Evolutionary conservation across 2,888 invertebrate genomes (phyloP), one percentile per base, ranked within the genome.

Genomic region (Alloplasta piceator): DNA sequence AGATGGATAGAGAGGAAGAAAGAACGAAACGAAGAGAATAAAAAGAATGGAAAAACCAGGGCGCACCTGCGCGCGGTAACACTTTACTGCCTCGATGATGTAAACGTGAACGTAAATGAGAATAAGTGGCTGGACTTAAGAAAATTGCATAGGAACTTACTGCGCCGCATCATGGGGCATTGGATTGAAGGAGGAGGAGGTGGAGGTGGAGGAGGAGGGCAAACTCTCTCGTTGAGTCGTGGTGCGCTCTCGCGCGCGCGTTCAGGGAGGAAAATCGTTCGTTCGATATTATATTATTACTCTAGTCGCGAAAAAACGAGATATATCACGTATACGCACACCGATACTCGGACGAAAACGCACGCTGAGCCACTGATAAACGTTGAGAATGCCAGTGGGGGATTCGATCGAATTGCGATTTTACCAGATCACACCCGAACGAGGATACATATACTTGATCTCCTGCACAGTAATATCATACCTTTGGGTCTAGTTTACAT

Each of bases 51-150:
- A 89, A 88, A 89, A 89, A 90, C 84, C 88, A 87, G 89, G 90
- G 89, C 90, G 89, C 91, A 91, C 91, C 90, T 91, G 91, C 89
- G 88, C 86, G 87, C 87, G 87, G 90, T 89, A 91, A 90, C 90
- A 89, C 89, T 91, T 91, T 89, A 90, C 89, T 89, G 83, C 89
- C 86, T 85, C 88, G 90, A 91, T 92, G 90, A 92, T 91, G 91
- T 90, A 91, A 92, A 91, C 91, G 88, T 84, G 87, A 90, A 91
- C 90, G 89, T 90, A 89, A 90, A 90, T 89, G 90, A 90, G 88
- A 89, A 90, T 90, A 89, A 90, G 89, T 89, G 89, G 88, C 85
- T 68, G 87, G 89, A 88, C 87, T 88, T 86, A 82, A 87, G 90
- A 89, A 90, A 89, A 91, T 90, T 91, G 89, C 90, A 85, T 82